Percentiles rank a stretch among this genome's conserved stretches.
phyloP scores from a whole-genome alignment of 2,113 vertebrate genomes.

The Vireo altiloquus region DNA sequence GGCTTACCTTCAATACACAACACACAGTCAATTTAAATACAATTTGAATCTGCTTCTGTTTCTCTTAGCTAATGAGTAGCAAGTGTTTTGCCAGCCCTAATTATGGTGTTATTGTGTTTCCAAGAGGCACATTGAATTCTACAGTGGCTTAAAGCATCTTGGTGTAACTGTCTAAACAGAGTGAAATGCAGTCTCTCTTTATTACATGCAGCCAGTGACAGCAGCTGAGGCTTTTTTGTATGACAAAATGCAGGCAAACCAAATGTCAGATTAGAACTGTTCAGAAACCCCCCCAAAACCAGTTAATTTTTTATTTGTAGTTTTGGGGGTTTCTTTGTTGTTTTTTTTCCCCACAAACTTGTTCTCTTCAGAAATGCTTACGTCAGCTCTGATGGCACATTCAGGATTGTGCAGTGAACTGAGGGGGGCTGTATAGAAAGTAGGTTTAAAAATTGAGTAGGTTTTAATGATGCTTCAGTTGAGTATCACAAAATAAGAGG shows the following conservation, averaged over 20 bases:
- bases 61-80: slow-evolving; percentile 1
- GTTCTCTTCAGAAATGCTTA: not conserved
- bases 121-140: not conserved
- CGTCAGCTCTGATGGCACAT: not conserved
- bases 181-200: not conserved
- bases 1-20: slow-evolving; percentile 13
- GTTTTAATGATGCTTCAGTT: not conserved
- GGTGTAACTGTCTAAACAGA: not conserved
- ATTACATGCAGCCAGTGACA: not conserved
- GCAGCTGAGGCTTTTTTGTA: not conserved
- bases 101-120: slow-evolving; percentile 11
- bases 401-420: not conserved
- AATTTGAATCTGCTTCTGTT: slow-evolving; percentile 4
- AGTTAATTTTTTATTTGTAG: not conserved
- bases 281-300: not conserved
- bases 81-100: slow-evolving; percentile 11
- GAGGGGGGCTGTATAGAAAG: not conserved
- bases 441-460: not conserved
- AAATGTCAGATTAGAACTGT: not conserved
- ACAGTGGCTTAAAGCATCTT: not conserved
- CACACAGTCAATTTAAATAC: not conserved
- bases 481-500: not conserved
- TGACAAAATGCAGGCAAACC: not conserved
- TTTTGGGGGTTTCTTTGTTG: not conserved
- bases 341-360: not conserved